Percentiles rank a stretch among this genome's conserved stretches.
phyloP scores from a whole-genome alignment of 2,113 vertebrate genomes.

The Calidris pugnax region DNA sequence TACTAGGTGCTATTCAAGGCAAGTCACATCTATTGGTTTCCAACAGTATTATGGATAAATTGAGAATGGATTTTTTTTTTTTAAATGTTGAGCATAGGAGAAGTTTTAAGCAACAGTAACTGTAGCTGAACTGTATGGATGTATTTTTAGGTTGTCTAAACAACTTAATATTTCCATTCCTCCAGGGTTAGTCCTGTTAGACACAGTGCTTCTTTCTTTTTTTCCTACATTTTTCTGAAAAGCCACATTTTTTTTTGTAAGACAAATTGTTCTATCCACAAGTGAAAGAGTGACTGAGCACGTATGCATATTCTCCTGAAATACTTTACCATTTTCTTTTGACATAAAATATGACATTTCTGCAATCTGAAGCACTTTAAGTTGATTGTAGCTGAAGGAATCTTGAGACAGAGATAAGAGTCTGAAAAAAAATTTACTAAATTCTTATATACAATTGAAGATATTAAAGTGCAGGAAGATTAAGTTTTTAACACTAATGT shows the following conservation, averaged over 20 bases:
- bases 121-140: not conserved
- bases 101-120: not conserved
- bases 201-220: not conserved
- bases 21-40: not conserved
- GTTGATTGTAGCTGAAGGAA: conserved; percentile 37
- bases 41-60: not conserved
- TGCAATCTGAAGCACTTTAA: not conserved
- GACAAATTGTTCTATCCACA: not conserved
- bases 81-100: not conserved
- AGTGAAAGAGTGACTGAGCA: not conserved
- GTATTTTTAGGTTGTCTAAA: not conserved
- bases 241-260: not conserved
- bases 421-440: not conserved
- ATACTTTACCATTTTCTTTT: not conserved
- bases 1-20: not conserved
- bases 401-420: not conserved
- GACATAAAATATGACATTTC: not conserved
- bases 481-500: not conserved
- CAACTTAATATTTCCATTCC: not conserved
- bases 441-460: not conserved
- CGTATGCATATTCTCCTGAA: conserved; percentile 7
- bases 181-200: not conserved
- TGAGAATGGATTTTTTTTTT: not conserved
- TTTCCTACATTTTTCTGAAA: not conserved
- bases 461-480: not conserved